Percentiles rank a stretch among this genome's conserved stretches.
Conservation (phyloP, 1,140 invertebrate species). For the Drosophila elegans region DNA sequence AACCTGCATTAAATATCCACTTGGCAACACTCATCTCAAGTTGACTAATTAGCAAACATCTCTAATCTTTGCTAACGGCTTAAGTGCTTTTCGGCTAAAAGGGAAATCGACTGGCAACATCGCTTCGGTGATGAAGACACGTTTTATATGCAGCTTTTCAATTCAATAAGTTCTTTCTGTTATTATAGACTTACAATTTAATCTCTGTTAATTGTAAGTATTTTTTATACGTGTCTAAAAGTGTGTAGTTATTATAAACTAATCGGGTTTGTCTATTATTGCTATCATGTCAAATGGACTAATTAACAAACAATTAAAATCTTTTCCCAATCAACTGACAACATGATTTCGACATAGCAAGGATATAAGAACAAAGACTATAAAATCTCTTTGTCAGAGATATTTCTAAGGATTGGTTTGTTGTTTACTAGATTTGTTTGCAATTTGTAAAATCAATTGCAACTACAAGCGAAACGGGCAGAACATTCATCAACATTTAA, state of each 20-base stretch:
- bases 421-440: slow-evolving; percentile 56
- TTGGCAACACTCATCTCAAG: slow-evolving; percentile 46
- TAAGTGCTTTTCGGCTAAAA: slow-evolving; percentile 18
- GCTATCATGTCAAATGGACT: slow-evolving; percentile 37
- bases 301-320: slow-evolving; percentile 55
- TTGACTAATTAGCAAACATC: slow-evolving; percentile 61
- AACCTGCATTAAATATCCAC: slow-evolving; percentile 52
- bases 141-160: too few species aligned
- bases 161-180: too few species aligned
- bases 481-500: slow-evolving; percentile 46
- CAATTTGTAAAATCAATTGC: slow-evolving; percentile 70
- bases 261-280: not conserved
- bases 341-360: not conserved
- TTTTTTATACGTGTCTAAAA: too few species aligned
- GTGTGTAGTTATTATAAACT: too few species aligned
- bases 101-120: slow-evolving; percentile 3
- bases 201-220: too few species aligned
- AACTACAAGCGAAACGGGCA: slow-evolving; percentile 22
- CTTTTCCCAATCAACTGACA: slow-evolving; percentile 1
- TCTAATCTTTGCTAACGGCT: slow-evolving; percentile 35
- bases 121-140: not conserved
- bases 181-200: too few species aligned
- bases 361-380: slow-evolving; percentile 33
- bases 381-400: slow-evolving; percentile 23
- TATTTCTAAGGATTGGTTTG: slow-evolving; percentile 30